phyloP scores from a whole-genome alignment of 2,888 invertebrate genomes.

The Drosophila limbata region DNA sequence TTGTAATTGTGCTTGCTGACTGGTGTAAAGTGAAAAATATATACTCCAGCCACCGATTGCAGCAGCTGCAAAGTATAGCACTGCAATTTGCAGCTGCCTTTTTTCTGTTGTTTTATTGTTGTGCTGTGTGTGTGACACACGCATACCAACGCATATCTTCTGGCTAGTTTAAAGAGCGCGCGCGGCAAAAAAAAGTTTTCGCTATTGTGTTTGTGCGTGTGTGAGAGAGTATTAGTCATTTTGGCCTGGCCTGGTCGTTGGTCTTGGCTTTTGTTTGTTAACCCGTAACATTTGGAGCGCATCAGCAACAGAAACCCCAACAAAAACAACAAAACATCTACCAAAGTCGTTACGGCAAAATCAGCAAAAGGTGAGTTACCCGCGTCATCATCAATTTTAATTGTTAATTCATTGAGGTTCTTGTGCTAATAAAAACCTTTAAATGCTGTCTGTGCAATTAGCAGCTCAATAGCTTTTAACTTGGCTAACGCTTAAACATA shows the following conservation, averaged over 20 bases:
- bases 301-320: constrained; percentile 40
- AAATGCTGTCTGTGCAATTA: constrained; percentile 15
- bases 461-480: constrained; percentile 8
- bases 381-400: constrained; percentile 31
- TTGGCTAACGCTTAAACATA: constrained; percentile 3
- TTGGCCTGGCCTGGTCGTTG: constrained; percentile 60
- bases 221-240: constrained; percentile 60
- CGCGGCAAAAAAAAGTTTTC: constrained; percentile 63
- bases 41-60: constrained; percentile 9
- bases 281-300: constrained; percentile 55
- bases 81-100: constrained; percentile 68
- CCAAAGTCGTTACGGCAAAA: constrained; percentile 25
- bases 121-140: constrained; percentile 39
- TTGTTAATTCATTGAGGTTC: constrained; percentile 18
- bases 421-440: constrained; percentile 22
- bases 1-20: not conserved
- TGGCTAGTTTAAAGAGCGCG: constrained; percentile 57
- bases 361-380: constrained; percentile 67
- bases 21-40: constrained; percentile 18
- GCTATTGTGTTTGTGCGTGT: constrained; percentile 44
- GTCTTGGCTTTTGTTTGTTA: constrained; percentile 54
- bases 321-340: constrained; percentile 6
- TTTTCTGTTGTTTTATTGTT: constrained; percentile 46
- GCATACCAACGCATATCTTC: constrained; percentile 36
- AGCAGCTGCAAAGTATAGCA: constrained; percentile 39